Evolutionary conservation across 64 coral and sea anemone species (phyloP).

Genomic region (Catalaphyllia jardinei): DNA sequence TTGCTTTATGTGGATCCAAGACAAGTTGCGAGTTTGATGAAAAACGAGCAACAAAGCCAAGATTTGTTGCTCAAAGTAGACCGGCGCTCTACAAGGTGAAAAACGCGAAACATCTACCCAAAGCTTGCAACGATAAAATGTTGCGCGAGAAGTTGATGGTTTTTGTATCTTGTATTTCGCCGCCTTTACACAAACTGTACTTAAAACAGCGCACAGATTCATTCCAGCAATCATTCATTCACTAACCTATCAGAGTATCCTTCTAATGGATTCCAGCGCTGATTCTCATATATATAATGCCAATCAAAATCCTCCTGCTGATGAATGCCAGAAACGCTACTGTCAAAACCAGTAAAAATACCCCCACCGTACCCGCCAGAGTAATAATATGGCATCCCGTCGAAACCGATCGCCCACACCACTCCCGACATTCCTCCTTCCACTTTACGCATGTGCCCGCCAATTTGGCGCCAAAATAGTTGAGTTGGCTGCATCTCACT

Average conservation of each 20-base stretch:
- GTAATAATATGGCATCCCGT: slow-evolving; percentile 84
- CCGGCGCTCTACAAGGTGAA: too few relatives aligned
- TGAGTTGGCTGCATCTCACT: slow-evolving; percentile 55
- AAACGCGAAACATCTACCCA: too few relatives aligned
- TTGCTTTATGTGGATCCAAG: too few relatives aligned
- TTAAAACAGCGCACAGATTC: too few relatives aligned
- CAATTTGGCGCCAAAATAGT: slow-evolving; percentile 90
- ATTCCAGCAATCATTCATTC: too few relatives aligned
- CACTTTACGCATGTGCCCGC: slow-evolving; percentile 80
- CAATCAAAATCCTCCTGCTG: slow-evolving; percentile 87
- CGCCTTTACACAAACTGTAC: too few relatives aligned
- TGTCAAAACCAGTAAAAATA: slow-evolving; percentile 65
- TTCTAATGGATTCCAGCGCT: slow-evolving; percentile 92
- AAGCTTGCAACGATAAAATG: too few relatives aligned
- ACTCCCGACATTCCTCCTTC: slow-evolving; percentile 78
- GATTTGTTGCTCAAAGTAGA: too few relatives aligned
- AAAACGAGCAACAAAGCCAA: too few relatives aligned
- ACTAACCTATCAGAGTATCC: slow-evolving; percentile 88
- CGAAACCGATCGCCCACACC: slow-evolving; percentile 92
- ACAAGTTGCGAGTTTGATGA: too few relatives aligned
- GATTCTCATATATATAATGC: slow-evolving; percentile 90
- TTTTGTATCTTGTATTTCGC: too few relatives aligned
- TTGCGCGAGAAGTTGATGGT: too few relatives aligned
- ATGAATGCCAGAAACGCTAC: slow-evolving; percentile 79
- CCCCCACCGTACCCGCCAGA: slow-evolving; percentile 98